These are phyloP conservation scores for Lanistes nyassanus DNA, from an alignment of 1,140 invertebrate species.

Conservation along the genomic window DNA sequence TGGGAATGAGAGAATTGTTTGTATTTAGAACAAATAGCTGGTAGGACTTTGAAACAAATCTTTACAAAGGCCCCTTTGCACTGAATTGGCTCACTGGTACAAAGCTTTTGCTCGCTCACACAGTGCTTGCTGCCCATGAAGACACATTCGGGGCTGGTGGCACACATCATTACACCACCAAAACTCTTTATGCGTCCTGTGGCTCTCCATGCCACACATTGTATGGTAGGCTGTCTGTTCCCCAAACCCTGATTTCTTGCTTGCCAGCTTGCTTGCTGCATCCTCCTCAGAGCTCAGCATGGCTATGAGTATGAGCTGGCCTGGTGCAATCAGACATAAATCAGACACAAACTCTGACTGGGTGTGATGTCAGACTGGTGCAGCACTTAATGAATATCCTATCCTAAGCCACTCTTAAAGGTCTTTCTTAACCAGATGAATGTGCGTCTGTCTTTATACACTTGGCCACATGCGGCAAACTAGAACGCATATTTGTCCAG, in stretches of 20 bases:
- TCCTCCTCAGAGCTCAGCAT: too few relatives aligned
- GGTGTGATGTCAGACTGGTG: too few relatives aligned
- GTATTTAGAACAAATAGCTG: neutral
- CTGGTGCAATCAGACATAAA: too few relatives aligned
- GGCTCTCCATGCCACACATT: slow-evolving; percentile 43
- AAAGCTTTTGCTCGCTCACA: slow-evolving; percentile 14
- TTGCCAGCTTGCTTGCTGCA: neutral
- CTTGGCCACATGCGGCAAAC: too few relatives aligned
- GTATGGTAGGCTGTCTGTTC: slow-evolving; percentile 39
- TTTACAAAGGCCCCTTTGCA: neutral
- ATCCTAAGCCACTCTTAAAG: too few relatives aligned
- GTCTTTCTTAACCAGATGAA: too few relatives aligned
- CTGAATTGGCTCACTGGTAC: neutral
- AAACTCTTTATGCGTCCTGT: slow-evolving; percentile 52
- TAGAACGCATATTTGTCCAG: too few relatives aligned
- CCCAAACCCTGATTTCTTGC: neutral
- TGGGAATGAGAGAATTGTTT: neutral
- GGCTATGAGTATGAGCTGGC: too few relatives aligned
- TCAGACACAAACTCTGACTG: too few relatives aligned
- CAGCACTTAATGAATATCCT: too few relatives aligned
- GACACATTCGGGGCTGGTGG: slow-evolving; percentile 47
- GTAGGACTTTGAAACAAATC: neutral
- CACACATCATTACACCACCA: slow-evolving; percentile 54
- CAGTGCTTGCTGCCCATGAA: slow-evolving; percentile 54
- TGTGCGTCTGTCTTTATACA: too few relatives aligned